Conservation (phyloP, 2,888 invertebrate genomes). For the Mesopsocus fuscifrons region DNA sequence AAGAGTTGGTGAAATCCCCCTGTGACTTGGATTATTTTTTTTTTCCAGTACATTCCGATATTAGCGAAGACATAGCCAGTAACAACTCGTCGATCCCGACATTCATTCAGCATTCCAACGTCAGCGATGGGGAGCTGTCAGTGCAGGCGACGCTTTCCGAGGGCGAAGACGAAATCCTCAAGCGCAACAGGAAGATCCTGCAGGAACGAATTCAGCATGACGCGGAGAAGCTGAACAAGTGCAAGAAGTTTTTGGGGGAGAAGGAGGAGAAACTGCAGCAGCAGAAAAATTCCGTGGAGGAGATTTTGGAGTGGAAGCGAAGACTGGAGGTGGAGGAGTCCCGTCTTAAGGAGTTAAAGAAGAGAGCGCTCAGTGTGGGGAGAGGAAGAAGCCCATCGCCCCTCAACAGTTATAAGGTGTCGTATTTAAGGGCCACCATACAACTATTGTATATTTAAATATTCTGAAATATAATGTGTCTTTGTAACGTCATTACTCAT, state of each 20-base stretch:
- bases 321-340: conserved; percentile 32
- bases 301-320: conserved; percentile 32
- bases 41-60: too few relatives aligned
- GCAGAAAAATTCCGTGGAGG: conserved; percentile 29
- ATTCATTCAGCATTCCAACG: too few relatives aligned
- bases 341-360: conserved; percentile 29
- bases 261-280: conserved; percentile 29
- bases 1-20: too few relatives aligned
- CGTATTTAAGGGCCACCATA: too few relatives aligned
- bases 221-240: conserved; percentile 11
- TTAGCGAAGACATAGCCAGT: too few relatives aligned
- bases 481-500: too few relatives aligned
- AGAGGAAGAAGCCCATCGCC: neutral
- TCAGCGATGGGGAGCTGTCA: neutral
- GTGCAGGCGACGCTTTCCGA: neutral
- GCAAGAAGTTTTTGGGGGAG: conserved; percentile 22
- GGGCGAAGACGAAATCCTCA: neutral
- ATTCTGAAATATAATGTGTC: too few relatives aligned
- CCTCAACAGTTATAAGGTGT: too few relatives aligned
- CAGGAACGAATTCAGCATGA: conserved; percentile 8
- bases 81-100: too few relatives aligned
- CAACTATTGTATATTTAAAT: too few relatives aligned
- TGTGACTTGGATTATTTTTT: too few relatives aligned
- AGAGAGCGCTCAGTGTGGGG: neutral
- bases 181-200: conserved; percentile 4